Base-by-base conservation (phyloP, 2,113 vertebrate species). In the Balaeniceps rex region DNA sequence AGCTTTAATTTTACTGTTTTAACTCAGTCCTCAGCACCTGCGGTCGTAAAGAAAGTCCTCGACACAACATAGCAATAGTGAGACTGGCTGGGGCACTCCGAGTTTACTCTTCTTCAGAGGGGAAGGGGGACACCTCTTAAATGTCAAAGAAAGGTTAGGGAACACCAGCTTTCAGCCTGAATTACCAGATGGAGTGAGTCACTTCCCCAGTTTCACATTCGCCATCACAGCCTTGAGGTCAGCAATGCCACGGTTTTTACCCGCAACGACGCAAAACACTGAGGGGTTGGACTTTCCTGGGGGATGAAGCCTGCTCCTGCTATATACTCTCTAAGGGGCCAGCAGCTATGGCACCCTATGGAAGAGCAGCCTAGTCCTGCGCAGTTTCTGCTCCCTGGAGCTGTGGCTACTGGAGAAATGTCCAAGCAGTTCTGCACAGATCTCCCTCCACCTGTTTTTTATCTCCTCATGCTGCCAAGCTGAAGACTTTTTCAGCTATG, bases 251-350 rank as follows among this genome's bases (percentile, higher is more conserved):
- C 6, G 2, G 58, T 54, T 63, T 74, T 90, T 42, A 79, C 22
- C 2, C 2, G 3, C 29, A 26, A 14, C 5, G 19, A 87, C 0
- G 11, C 0, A 0, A 17, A 77, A 80, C 1, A 2, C 24, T 28
- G 38, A 1, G 0, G 8, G 47, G 44, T 1, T 79, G 77, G 69
- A 60, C 57, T 34, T 82, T 55, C 47, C 65, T 33, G 58, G 22
- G 40, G 36, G 12, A 51, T 12, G 17, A 31, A 66, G 42, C 60
- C 46, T 47, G 19, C 28, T 83, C 26, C 49, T 83, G 29, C 19
- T 47, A 3, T 2, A 7, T 9, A 34, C 21, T 16, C 14, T 15
- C 18, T n/a, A 26, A 25, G 44, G 24, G n/a, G 40, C 9, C 65
- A 68, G 55, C 40, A 93, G 61, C 46, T 68, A 7, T 8, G 25